Evolutionary conservation across 2,888 invertebrate species (phyloP).

Genomic region (Dynastes tityus): DNA sequence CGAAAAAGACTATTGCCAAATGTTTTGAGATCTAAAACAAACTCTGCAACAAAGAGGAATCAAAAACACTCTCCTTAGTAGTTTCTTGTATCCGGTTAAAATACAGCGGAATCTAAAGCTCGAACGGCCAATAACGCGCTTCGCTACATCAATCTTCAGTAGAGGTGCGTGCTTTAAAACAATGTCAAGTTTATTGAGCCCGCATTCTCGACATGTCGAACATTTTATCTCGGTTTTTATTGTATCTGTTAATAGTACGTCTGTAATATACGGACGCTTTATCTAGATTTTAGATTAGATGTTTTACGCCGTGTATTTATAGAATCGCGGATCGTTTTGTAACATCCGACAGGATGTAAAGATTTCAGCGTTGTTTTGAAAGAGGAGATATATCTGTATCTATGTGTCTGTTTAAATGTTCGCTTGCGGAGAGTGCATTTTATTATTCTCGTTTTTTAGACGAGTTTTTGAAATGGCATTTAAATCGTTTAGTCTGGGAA

Average conservation of each 20-base stretch:
- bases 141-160: not conserved
- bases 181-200: not conserved
- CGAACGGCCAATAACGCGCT: not conserved
- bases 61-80: too few species aligned
- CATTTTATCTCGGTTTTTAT: conserved; percentile 7
- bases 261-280: not conserved
- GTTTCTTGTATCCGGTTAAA: not conserved
- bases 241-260: not conserved
- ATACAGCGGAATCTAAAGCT: too few species aligned
- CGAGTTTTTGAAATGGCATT: too few species aligned
- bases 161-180: not conserved
- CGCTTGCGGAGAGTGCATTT: not conserved
- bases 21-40: too few species aligned
- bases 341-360: conserved; percentile 21
- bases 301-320: not conserved
- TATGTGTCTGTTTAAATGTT: not conserved
- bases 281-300: conserved; percentile 15
- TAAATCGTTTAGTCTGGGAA: too few species aligned
- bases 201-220: conserved; percentile 12
- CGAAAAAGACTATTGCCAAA: too few species aligned
- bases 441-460: not conserved
- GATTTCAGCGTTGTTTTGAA: conserved; percentile 6
- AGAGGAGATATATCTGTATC: not conserved
- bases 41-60: too few species aligned
- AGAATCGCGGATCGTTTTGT: conserved; percentile 2